These are phyloP conservation scores for Ophioninae sp. DNA, from an alignment of 2,888 invertebrate species.

Conservation along the genomic window DNA sequence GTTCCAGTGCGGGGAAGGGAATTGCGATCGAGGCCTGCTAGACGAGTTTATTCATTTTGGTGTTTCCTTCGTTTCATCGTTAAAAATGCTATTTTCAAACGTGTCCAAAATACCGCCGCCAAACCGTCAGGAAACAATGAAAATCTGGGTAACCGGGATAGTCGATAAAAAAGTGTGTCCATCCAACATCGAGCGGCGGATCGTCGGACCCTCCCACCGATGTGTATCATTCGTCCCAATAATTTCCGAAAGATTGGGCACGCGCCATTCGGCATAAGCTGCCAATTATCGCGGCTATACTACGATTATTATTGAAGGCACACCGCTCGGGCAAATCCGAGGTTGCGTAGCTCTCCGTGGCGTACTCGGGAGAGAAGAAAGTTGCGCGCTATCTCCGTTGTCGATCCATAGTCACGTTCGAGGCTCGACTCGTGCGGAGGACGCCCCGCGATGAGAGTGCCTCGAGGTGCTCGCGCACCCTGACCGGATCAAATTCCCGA, in stretches of 20 bases:
- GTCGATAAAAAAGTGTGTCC: not conserved
- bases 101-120: too few species aligned
- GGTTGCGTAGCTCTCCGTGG: slow-evolving; percentile 16
- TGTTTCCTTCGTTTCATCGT: too few species aligned
- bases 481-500: slow-evolving; percentile 69
- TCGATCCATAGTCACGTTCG: slow-evolving; percentile 66
- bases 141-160: too few species aligned
- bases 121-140: too few species aligned
- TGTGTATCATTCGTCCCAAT: not conserved
- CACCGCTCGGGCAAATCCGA: slow-evolving; percentile 15
- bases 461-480: slow-evolving; percentile 50
- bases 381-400: slow-evolving; percentile 51
- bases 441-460: slow-evolving; percentile 48
- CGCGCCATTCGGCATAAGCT: slow-evolving; percentile 8
- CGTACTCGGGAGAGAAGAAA: slow-evolving; percentile 24
- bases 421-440: slow-evolving; percentile 35
- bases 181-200: not conserved
- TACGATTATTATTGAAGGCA: slow-evolving; percentile 27
- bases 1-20: too few species aligned
- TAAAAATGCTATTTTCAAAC: too few species aligned
- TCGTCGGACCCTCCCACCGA: not conserved
- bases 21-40: too few species aligned
- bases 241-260: not conserved
- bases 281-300: slow-evolving; percentile 26
- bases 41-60: too few species aligned